Evolutionary conservation across 2,113 vertebrate species (phyloP), one percentile per base, ranked within the genome.

Genomic region (Crotophaga sulcirostris): DNA sequence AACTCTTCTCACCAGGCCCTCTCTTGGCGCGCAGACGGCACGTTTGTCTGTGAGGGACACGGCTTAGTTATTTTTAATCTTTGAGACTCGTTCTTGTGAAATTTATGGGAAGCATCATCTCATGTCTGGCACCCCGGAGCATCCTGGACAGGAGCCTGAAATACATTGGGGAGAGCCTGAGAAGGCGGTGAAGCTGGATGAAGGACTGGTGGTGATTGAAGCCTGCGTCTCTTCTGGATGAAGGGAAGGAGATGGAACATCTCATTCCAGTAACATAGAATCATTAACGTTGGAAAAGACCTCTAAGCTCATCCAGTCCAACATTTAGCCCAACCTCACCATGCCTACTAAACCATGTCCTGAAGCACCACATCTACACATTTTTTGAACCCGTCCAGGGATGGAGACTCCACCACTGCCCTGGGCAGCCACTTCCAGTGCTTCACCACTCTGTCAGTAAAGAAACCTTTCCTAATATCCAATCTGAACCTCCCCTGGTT

Each of bases 41-140:
- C 87, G 62, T 92, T 97, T 88, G 91, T 96, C 96, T 92, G 94
- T 10, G 16, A 96, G 94, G 96, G 92, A 87, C 82, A 16, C 13
- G 92, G 72, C 84, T 91, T 74, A 24, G 93, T 94, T 96, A 96
- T 97, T 97, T 96, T 94, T 96, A 94, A 95, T 94, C 91, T 58
- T 33, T 42, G 72, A 80, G 93, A 29, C 63, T 91, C 13, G 6
- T 87, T 96, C 91, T 25, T 76, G 85, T 82, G 89, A 91, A 91
- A 95, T 86, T 93, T 88, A 94, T 96, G 94, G 95, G 83, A 93
- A 92, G 76, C 36, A 19, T 80, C 16, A 3, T 69, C 63, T 88
- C 34, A 18, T 64, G 89, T 83, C 79, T 94, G 92, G 93, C 54
- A 51, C 68, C 17, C 20, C 36, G 24, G 76, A 87, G 81, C 76